Evolutionary conservation across 2,888 invertebrate species (phyloP).

Genomic region (Morpho deidamia): DNA sequence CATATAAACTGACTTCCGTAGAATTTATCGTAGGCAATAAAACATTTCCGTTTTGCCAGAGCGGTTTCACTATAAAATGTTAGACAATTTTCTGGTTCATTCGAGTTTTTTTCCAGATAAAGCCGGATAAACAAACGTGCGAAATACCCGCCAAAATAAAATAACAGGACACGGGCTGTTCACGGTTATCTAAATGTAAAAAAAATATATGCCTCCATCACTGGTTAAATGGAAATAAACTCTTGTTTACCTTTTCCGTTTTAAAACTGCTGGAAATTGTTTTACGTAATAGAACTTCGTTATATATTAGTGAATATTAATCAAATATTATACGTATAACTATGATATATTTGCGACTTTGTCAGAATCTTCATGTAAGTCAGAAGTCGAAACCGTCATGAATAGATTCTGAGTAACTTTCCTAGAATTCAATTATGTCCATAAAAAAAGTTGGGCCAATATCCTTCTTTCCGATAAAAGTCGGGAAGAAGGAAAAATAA

Average conservation of each 20-base stretch:
- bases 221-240: background rate
- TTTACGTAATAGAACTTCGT: background rate
- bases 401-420: no score
- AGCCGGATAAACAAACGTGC: slow-evolving; percentile 20
- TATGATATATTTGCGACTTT: no score
- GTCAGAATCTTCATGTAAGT: no score
- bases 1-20: slow-evolving; percentile 24
- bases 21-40: slow-evolving; percentile 27
- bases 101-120: slow-evolving; percentile 17
- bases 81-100: slow-evolving; percentile 24
- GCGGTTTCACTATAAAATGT: slow-evolving; percentile 26
- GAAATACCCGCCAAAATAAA: slow-evolving; percentile 12
- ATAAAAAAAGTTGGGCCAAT: no score
- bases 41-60: slow-evolving; percentile 26
- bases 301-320: no score
- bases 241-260: background rate
- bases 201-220: slow-evolving; percentile 1
- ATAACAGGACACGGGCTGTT: slow-evolving; percentile 5
- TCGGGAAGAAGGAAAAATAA: no score
- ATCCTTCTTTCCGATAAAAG: no score
- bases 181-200: slow-evolving; percentile 12
- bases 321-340: no score
- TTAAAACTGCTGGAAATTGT: background rate
- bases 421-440: no score
- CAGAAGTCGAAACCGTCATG: no score